Base-by-base conservation (phyloP, 2,113 vertebrate species). In the Zosterops hypoxanthus region DNA sequence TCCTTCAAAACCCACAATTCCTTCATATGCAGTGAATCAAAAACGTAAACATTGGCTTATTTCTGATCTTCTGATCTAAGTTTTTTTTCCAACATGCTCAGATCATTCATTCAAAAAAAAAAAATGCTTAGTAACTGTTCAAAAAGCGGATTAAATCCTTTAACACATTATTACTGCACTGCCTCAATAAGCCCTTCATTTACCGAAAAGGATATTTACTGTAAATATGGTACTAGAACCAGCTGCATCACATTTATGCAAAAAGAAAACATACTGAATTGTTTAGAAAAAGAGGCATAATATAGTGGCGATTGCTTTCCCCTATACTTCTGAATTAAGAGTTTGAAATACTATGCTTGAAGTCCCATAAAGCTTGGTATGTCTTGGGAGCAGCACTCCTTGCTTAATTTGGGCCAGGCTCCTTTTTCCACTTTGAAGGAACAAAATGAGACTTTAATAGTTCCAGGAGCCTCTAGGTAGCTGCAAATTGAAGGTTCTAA, bases 361-460 rank as follows among this genome's bases (percentile, higher is more conserved):
- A 97, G 94, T 97, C 97, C 97, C 97, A 98, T 98, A 98, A 98
- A 98, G 96, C 92, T 97, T 95, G 97, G 96, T 97, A 97, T 97
- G 97, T 95, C 97, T 97, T 97, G 92, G 96, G 96, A 94, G 97
- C 96, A 97, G 96, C 94, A 88, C 95, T 97, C 90, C 61, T 84
- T 86, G 86, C 87, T 97, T 98, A 98, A 98, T 98, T 97, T 98
- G 97, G 97, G 97, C 97, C 97, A 98, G 97, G 92, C 89, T 92
- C 94, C 65, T 90, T 97, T 98, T 96, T 95, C 96, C 86, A 95
- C 97, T 98, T 98, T 97, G 97, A 98, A 97, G 97, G 91, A 97
- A 97, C 60, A 94, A 97, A 97, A 97, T 93, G 92, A 94, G 90
- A 91, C 86, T 96, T 95, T 95, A 97, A 88, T 81, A 95, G 69